Percentiles rank a stretch among this genome's conserved stretches.
These are phyloP conservation scores for Vireo griseus DNA, from an alignment of 2,797 vertebrate species.

Conservation along the genomic window DNA sequence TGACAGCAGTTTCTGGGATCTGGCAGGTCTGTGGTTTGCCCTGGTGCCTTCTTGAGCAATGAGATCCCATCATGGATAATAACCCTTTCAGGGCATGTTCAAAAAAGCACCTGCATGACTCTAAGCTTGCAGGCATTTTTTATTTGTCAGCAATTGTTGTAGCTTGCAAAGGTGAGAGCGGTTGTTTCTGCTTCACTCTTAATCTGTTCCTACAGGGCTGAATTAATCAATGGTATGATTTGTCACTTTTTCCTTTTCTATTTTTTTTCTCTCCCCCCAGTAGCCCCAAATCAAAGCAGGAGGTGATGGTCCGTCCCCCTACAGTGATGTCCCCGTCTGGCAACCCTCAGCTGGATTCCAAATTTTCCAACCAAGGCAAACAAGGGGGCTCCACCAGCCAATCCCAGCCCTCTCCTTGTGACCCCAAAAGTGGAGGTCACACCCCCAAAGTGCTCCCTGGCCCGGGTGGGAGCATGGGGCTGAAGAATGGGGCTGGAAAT, in stretches of 20 bases:
- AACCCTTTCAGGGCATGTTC: constrained; percentile 63
- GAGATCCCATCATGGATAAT: constrained; percentile 51
- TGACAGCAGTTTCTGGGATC: constrained; percentile 65
- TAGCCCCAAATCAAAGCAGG: constrained; percentile 99
- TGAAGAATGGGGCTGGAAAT: constrained; percentile 94
- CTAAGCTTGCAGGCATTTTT: constrained; percentile 29
- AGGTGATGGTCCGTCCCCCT: constrained; percentile 99
- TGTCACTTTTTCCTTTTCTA: not conserved
- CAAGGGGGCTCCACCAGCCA: constrained; percentile 94
- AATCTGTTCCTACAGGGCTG: not conserved
- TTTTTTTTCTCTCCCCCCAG: constrained; percentile 58
- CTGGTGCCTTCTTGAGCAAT: constrained; percentile 73
- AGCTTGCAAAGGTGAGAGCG: not conserved
- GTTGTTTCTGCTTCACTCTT: constrained; percentile 52
- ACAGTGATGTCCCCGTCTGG: constrained; percentile 99
- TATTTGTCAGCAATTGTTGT: constrained; percentile 19
- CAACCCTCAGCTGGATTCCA: constrained; percentile 98
- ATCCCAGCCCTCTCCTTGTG: constrained; percentile 96
- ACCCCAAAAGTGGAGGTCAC: constrained; percentile 90
- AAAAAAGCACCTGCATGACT: constrained; percentile 66
- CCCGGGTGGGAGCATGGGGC: constrained; percentile 91
- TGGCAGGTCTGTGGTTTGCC: constrained; percentile 41
- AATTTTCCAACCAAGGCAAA: constrained; percentile 99
- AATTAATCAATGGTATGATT: constrained; percentile 2
- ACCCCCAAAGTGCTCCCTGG: constrained; percentile 89